A percentile compares a stretch with the other conserved stretches of the same genome.
phyloP scores from a whole-genome alignment of 2,888 invertebrate genomes.

The Congeria kusceri region DNA sequence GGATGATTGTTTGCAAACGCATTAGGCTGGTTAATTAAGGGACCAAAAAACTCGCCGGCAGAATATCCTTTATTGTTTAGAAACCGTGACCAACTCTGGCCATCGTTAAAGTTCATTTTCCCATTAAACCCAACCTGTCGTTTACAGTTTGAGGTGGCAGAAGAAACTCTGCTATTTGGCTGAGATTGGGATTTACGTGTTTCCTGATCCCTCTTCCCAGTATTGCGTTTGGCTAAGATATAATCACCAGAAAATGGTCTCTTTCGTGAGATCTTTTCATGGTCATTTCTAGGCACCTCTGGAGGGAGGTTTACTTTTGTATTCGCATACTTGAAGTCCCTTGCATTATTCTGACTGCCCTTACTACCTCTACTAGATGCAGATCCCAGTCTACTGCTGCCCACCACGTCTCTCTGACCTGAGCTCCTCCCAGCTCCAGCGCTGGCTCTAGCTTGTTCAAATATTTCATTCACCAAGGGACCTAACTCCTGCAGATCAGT shows the following conservation, averaged over 20 bases:
- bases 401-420: slow-evolving; percentile 46
- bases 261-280: slow-evolving; percentile 26
- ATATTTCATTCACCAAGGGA: slow-evolving; percentile 55
- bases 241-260: slow-evolving; percentile 60
- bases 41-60: slow-evolving; percentile 42
- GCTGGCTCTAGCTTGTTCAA: slow-evolving; percentile 54
- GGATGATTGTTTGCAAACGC: neutral
- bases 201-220: slow-evolving; percentile 28
- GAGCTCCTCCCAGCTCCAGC: slow-evolving; percentile 42
- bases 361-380: slow-evolving; percentile 60
- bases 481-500: slow-evolving; percentile 50
- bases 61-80: slow-evolving; percentile 45
- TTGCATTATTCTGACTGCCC: slow-evolving; percentile 37
- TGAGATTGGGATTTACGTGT: slow-evolving; percentile 46
- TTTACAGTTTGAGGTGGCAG: slow-evolving; percentile 48
- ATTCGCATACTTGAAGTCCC: slow-evolving; percentile 46
- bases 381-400: slow-evolving; percentile 56
- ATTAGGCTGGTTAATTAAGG: slow-evolving; percentile 6
- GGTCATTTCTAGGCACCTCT: slow-evolving; percentile 26
- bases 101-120: slow-evolving; percentile 34
- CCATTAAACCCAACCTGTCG: slow-evolving; percentile 61
- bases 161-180: slow-evolving; percentile 41
- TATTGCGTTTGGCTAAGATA: slow-evolving; percentile 32
- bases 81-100: slow-evolving; percentile 50
- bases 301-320: slow-evolving; percentile 47